A percentile compares a stretch with the other conserved stretches of the same genome.
Evolutionary conservation across 2,797 vertebrate genomes (phyloP).

Genomic region (Epinephelus malabaricus): DNA sequence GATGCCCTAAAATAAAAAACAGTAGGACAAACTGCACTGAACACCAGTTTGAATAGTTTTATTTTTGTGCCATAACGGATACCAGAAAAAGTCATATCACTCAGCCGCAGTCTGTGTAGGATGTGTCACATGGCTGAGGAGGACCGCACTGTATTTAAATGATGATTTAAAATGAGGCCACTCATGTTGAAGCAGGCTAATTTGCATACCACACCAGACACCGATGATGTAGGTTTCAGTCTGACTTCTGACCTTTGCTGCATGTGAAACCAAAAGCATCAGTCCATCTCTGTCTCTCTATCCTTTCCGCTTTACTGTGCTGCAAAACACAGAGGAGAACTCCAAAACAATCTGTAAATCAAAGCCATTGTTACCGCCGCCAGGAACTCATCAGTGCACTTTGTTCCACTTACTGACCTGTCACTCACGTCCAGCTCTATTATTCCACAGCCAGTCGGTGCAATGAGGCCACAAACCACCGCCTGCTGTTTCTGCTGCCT

Average conservation of each 20-base stretch:
- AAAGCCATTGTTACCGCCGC: constrained; percentile 53
- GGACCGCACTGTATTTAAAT: neutral
- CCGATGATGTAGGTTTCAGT: constrained; percentile 21
- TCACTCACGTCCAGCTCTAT: constrained; percentile 73
- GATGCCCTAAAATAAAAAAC: too few species aligned
- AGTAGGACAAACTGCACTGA: neutral
- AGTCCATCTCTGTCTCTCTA: constrained; percentile 27
- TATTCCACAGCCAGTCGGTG: constrained; percentile 71
- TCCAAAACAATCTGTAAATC: constrained; percentile 62
- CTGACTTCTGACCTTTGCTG: constrained; percentile 58
- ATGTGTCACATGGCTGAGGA: neutral
- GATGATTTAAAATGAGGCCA: neutral
- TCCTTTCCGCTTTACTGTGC: constrained; percentile 38
- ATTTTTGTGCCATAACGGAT: neutral
- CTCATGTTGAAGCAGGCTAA: constrained; percentile 15
- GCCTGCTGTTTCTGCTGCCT: constrained; percentile 80
- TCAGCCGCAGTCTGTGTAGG: neutral
- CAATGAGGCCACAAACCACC: constrained; percentile 77
- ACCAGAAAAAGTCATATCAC: neutral
- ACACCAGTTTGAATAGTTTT: neutral
- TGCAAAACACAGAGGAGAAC: constrained; percentile 32
- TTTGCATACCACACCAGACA: constrained; percentile 44
- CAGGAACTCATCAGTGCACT: constrained; percentile 62
- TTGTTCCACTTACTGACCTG: constrained; percentile 73
- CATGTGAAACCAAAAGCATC: constrained; percentile 49